These are phyloP conservation scores for Caracal caracal DNA, from an alignment of 2,113 vertebrate genomes.

Conservation along the genomic window DNA sequence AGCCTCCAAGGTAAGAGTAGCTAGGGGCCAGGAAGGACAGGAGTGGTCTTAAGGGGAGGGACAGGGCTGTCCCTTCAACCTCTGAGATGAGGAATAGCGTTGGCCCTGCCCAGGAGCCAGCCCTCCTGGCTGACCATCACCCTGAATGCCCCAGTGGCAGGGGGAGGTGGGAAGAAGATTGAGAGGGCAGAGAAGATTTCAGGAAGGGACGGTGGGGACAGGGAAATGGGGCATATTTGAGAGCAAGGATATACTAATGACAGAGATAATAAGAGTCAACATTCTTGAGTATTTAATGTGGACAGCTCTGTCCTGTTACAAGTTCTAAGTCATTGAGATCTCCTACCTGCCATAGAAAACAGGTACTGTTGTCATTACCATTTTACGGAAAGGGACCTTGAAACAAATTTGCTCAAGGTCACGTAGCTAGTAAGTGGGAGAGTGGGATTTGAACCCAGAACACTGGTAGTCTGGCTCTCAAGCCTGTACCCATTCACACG, in stretches of 20 bases:
- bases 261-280: rapidly evolving
- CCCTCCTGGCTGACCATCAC: too few species aligned
- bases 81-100: neutral
- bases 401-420: neutral
- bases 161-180: too few species aligned
- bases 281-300: neutral
- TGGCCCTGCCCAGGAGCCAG: neutral
- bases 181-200: neutral
- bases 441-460: constrained; percentile 7
- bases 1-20: neutral
- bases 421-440: neutral
- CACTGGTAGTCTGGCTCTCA: neutral
- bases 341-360: neutral
- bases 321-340: neutral
- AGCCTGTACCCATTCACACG: neutral
- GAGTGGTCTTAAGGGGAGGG: neutral
- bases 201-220: neutral
- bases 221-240: neutral
- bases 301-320: neutral
- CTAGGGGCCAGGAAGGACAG: neutral
- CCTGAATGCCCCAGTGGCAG: neutral
- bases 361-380: neutral
- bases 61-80: neutral
- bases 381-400: neutral
- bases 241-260: neutral